Evolutionary conservation across 2,888 invertebrate genomes (phyloP), one percentile per base, ranked within the genome.

Genomic region (Diaprepes abbreviatus): DNA sequence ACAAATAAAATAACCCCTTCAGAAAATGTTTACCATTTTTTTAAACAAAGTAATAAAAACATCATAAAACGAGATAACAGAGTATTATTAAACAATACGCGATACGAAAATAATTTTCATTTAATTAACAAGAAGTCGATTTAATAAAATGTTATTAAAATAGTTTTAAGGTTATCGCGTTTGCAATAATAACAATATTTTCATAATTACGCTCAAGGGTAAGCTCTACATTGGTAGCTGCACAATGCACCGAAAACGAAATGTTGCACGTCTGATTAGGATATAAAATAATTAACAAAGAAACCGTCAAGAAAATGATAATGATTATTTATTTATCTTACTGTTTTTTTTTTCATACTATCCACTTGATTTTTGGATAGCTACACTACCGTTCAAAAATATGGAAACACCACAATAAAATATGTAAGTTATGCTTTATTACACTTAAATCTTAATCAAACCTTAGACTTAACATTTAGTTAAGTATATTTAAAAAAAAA

Each of bases 131-230:
- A 3, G 12, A 1, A n/a, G 19, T 1, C 0, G 1, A 45, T 45
- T 19, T 24, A 45, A 45, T 45, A 1, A n/a, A n/a, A 35, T 35
- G n/a, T 35, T 35, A 35, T 35, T 45, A 45, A 24, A 45, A 45
- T 6, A 21, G 24, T 6, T 45, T 24, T 40, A 40, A 17, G 40
- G 40, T 40, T 24, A 45, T 24, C 10, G 21, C 24, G 45, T 45
- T 45, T 45, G 24, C 24, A 45, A 43, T 14, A 38, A 19, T 43
- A 43, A 43, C 16, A 43, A 45, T 24, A 45, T 45, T 45, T 45
- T 12, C 21, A 24, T 24, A 4, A 24, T n/a, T 45, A 24, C 5
- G 45, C 6, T 45, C 45, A 45, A 45, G 45, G 35, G 45, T 45
- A 24, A 45, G 24, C 12, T 4, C 19, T 12, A 21, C 45, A 12